phyloP scores from a whole-genome alignment of 2,113 vertebrate genomes.

The Gambusia affinis region DNA sequence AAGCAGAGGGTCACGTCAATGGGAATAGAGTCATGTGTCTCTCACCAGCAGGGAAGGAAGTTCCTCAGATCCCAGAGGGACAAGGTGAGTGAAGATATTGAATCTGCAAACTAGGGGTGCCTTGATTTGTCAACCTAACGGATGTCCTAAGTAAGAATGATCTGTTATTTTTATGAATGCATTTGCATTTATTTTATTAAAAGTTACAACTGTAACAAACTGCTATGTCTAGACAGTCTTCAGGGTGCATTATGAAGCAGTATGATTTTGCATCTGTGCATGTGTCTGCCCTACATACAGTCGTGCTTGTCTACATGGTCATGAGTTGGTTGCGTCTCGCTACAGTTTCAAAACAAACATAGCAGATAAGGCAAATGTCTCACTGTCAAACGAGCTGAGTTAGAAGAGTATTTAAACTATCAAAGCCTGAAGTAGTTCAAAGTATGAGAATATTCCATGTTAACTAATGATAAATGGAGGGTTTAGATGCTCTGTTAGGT shows the following conservation, averaged over 20 bases:
- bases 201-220: background rate
- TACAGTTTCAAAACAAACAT: background rate
- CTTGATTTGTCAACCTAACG: background rate
- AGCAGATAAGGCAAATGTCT: background rate
- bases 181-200: background rate
- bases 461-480: background rate
- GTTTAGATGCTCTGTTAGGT: background rate
- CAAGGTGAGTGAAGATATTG: conserved; percentile 80
- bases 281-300: background rate
- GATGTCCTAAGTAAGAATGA: background rate
- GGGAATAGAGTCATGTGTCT: conserved; percentile 88
- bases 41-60: conserved; percentile 87
- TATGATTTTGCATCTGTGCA: background rate
- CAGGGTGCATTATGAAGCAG: background rate
- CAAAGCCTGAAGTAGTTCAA: background rate
- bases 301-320: background rate
- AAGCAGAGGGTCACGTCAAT: conserved; percentile 87
- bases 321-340: background rate
- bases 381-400: background rate
- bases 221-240: background rate
- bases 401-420: background rate
- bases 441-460: background rate
- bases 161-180: background rate
- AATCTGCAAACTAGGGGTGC: background rate
- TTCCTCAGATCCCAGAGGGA: conserved; percentile 88